These are phyloP conservation scores for Lithobates pipiens DNA, from an alignment of 2,797 vertebrate genomes.

Conservation along the genomic window DNA sequence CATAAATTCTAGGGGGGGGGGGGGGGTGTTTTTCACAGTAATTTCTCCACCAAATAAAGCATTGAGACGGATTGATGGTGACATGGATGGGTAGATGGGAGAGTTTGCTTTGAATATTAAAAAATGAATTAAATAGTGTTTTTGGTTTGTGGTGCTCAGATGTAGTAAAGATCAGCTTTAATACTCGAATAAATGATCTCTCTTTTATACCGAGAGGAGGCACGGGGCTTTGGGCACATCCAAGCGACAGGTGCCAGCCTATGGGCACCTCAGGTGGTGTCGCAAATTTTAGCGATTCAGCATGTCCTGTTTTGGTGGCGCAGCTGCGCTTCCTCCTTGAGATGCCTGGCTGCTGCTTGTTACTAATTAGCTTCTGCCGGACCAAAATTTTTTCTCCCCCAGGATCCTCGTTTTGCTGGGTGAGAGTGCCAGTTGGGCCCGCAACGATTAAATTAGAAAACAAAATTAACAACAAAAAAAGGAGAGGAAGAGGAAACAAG, in stretches of 20 bases:
- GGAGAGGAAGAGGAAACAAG: constrained; percentile 62
- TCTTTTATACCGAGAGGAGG: constrained; percentile 65
- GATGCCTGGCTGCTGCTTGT: constrained; percentile 81
- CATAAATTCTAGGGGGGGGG: too few species aligned
- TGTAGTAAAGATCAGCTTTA: too few species aligned
- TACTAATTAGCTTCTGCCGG: constrained; percentile 86
- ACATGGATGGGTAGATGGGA: too few species aligned
- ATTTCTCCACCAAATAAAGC: too few species aligned
- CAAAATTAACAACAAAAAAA: constrained; percentile 61
- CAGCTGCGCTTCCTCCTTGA: constrained; percentile 85
- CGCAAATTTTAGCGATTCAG: constrained; percentile 80
- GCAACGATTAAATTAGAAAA: constrained; percentile 79
- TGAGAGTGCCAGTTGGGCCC: constrained; percentile 80
- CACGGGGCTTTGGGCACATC: constrained; percentile 74
- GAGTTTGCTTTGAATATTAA: too few species aligned
- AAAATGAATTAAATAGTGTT: too few species aligned
- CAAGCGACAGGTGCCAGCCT: constrained; percentile 76
- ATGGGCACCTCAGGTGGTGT: constrained; percentile 70
- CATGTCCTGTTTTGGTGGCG: constrained; percentile 80
- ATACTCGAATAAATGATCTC: constrained; percentile 74
- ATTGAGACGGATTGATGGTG: too few species aligned
- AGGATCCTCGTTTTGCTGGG: constrained; percentile 82
- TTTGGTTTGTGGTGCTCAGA: too few species aligned
- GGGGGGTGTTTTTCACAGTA: too few species aligned
- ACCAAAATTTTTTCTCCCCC: constrained; percentile 75